A percentile compares a stretch with the other conserved stretches of the same genome.
Conservation (phyloP, 1,140 invertebrate genomes). For the Spodoptera frugiperda region DNA sequence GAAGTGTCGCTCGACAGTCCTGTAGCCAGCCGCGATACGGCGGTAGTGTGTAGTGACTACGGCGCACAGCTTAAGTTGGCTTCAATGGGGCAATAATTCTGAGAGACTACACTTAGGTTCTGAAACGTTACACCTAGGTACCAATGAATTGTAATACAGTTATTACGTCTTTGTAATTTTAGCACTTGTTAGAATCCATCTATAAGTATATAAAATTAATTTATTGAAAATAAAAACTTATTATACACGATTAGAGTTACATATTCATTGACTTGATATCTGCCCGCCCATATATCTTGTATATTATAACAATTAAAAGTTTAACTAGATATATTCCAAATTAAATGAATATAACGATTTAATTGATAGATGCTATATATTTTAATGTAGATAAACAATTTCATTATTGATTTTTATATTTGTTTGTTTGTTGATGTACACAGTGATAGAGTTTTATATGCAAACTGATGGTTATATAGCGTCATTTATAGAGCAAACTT, state of each 20-base stretch:
- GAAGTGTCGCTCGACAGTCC: slow-evolving; percentile 83
- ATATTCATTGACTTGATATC: slow-evolving; percentile 45
- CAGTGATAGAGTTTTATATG: slow-evolving; percentile 35
- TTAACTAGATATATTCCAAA: slow-evolving; percentile 46
- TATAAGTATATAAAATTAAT: slow-evolving; percentile 42
- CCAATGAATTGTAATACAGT: slow-evolving; percentile 51
- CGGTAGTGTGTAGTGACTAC: slow-evolving; percentile 78
- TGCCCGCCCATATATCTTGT: slow-evolving; percentile 46
- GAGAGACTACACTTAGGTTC: slow-evolving; percentile 59
- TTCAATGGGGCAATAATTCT: slow-evolving; percentile 69
- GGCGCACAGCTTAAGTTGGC: slow-evolving; percentile 82
- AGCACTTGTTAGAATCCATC: slow-evolving; percentile 52
- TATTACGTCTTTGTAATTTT: slow-evolving; percentile 49
- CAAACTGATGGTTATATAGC: slow-evolving; percentile 16
- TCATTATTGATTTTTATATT: neutral
- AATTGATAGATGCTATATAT: slow-evolving; percentile 36
- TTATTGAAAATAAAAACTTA: slow-evolving; percentile 49
- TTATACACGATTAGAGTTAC: slow-evolving; percentile 49
- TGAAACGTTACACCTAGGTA: slow-evolving; percentile 27
- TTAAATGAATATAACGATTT: slow-evolving; percentile 43
- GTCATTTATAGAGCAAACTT: slow-evolving; percentile 15
- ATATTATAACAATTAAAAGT: slow-evolving; percentile 42
- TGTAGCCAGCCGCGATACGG: slow-evolving; percentile 63
- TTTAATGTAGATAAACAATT: slow-evolving; percentile 34
- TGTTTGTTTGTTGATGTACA: slow-evolving; percentile 26